Base-by-base conservation (phyloP, 2,113 vertebrate species). In the Leptosomus discolor region DNA sequence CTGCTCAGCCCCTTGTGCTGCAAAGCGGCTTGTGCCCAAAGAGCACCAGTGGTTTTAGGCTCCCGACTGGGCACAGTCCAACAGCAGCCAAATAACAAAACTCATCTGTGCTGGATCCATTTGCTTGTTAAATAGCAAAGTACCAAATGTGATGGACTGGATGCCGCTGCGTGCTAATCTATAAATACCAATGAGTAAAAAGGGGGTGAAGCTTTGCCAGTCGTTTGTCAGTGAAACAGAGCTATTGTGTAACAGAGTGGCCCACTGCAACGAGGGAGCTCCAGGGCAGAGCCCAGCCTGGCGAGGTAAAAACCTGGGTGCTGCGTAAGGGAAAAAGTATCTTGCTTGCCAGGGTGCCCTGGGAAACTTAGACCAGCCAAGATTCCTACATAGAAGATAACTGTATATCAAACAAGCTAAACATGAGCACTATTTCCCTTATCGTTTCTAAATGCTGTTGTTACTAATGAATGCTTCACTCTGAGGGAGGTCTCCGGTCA, bases 41-140 rank as follows among this genome's bases (percentile, higher is more conserved):
- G 22, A 88, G 6, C 77, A 60, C 15, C 53, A 27, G 60, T 1
- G 5, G 41, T 6, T 76, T 79, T 53, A 51, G 37, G 63, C 11
- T 73, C 54, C n/a, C 6, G 2, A 8, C 9, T 9, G 48, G 50
- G 78, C 36, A 67, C 20, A 71, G 61, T 12, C 53, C 48, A 78
- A 54, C 34, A 68, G 83, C 37, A 78, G 61, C 79, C 50, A 7
- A 95, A 88, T 68, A 87, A 34, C 22, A 43, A 86, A 95, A 51
- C 90, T 63, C 57, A 23, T 43, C 64, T 53, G 36, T 67, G 85
- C n/a, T 20, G 39, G 54, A 85, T 95, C 56, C 6, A 2, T 46
- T 95, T 96, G 12, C 32, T 78, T 81, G 50, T 85, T 75, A 96
- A 93, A 94, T 89, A 96, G 21, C 43, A 57, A 93, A 95, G 70